Evolutionary conservation across 2,888 invertebrate genomes (phyloP), one percentile per base, ranked within the genome.

Genomic region (Cheilosia urbana): DNA sequence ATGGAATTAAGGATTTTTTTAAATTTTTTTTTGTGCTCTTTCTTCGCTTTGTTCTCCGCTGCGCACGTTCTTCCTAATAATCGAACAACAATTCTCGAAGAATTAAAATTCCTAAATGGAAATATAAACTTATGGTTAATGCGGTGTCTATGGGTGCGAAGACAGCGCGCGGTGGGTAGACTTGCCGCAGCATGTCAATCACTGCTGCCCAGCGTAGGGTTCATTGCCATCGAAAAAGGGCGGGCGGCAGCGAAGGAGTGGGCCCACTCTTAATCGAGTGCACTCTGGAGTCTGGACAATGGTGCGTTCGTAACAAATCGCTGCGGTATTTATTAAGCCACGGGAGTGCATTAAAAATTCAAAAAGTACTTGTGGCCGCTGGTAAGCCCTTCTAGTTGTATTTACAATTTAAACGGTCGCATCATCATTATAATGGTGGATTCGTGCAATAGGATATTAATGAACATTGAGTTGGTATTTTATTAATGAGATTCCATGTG

Each of bases 81-180:
- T 80, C 73, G 66, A 65, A 75, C 76, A 82, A 82, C 76, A 82
- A 55, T 27, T 34, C 13, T 21, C 37, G 47, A 55, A 30, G 78
- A 84, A 84, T 84, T 84, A 84, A 84, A 80, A 84, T 84, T 84
- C 84, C 79, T 57, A 71, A 80, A 76, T 84, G 75, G 69, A 79
- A 53, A 37, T 73, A 58, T 75, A 79, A 63, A 51, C 79, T 78
- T 60, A 75, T 84, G 75, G 79, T 65, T 73, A 69, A 69, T 34
- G 34, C 58, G 47, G 79, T 17, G 17, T 45, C 17, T 5, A 7
- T 19, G 17, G 7, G n/a, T 34, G 55, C 30, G 71, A 51, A 51
- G 62, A 65, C 45, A 21, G 24, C 45, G 72, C 47, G 63, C 73
- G 68, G 73, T 30, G 34, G 55, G 49, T 34, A 58, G 72, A 71